These are phyloP conservation scores for Ammospiza nelsoni DNA, from an alignment of 2,113 vertebrate species.

Conservation along the genomic window DNA sequence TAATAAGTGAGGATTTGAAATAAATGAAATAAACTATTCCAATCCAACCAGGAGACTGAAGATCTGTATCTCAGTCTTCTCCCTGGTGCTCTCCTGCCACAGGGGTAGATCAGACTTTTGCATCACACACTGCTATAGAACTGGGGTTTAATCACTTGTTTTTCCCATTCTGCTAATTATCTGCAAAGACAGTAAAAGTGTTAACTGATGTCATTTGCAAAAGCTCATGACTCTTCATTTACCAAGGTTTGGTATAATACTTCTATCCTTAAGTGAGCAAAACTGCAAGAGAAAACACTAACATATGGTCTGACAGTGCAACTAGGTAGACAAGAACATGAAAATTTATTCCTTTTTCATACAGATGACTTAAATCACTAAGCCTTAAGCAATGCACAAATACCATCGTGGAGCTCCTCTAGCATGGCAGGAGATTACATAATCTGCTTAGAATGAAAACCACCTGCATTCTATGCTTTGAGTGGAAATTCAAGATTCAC, in stretches of 20 bases:
- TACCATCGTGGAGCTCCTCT: neutral
- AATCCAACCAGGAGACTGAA: neutral
- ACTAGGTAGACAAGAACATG: neutral
- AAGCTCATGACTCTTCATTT: neutral
- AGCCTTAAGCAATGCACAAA: neutral
- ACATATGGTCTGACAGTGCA: neutral
- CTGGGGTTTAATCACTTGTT: neutral
- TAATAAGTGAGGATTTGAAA: neutral
- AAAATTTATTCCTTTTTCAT: neutral
- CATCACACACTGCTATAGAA: neutral
- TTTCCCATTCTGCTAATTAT: neutral
- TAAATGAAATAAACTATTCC: neutral
- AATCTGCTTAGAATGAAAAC: neutral
- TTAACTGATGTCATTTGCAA: neutral
- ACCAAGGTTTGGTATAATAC: neutral
- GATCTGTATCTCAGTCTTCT: neutral
- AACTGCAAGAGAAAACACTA: neutral
- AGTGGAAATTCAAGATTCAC: neutral
- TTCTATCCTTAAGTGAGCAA: neutral
- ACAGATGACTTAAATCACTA: neutral
- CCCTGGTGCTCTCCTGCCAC: neutral
- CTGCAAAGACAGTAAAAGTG: neutral
- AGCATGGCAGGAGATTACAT: neutral
- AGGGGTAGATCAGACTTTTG: neutral
- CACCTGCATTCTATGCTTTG: neutral